Conservation (phyloP, 1,140 invertebrate genomes). For the Drosophila busckii region DNA sequence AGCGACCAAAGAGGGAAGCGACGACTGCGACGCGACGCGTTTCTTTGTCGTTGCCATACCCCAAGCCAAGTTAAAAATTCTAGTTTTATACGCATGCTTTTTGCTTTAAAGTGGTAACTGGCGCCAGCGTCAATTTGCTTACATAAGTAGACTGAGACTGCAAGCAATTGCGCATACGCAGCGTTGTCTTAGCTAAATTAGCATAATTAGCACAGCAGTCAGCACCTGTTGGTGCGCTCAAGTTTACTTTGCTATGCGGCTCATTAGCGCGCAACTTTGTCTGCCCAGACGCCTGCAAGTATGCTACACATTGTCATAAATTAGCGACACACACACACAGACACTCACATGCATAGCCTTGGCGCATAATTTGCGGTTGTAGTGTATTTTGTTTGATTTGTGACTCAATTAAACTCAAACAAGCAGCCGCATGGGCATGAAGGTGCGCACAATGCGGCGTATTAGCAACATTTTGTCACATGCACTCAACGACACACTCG, state of each 20-base stretch:
- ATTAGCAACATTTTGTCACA: constrained; percentile 41
- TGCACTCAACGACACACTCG: constrained; percentile 49
- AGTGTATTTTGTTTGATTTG: constrained; percentile 78
- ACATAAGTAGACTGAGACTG: constrained; percentile 26
- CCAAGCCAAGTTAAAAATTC: constrained; percentile 17
- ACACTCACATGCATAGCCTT: too few species aligned
- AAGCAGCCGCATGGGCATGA: constrained; percentile 52
- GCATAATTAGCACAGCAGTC: too few species aligned
- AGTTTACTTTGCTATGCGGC: constrained; percentile 41
- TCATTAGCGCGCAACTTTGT: constrained; percentile 67
- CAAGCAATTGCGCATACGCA: constrained; percentile 42
- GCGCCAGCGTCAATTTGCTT: constrained; percentile 46
- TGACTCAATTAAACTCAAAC: constrained; percentile 76
- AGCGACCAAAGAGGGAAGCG: constrained; percentile 58
- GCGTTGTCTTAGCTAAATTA: constrained; percentile 40
- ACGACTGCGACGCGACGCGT: constrained; percentile 48
- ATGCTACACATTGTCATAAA: constrained; percentile 66
- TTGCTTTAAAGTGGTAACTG: constrained; percentile 32
- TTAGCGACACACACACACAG: constrained; percentile 48
- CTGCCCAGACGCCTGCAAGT: constrained; percentile 46
- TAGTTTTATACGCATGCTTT: constrained; percentile 1
- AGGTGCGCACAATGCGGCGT: constrained; percentile 38
- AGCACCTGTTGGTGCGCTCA: constrained; percentile 5
- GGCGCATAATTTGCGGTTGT: constrained; percentile 64
- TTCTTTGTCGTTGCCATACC: constrained; percentile 26